Percentiles rank a stretch among this genome's conserved stretches.
These are phyloP conservation scores for Ctenicera cuprea DNA, from an alignment of 2,888 invertebrate species.

Conservation along the genomic window DNA sequence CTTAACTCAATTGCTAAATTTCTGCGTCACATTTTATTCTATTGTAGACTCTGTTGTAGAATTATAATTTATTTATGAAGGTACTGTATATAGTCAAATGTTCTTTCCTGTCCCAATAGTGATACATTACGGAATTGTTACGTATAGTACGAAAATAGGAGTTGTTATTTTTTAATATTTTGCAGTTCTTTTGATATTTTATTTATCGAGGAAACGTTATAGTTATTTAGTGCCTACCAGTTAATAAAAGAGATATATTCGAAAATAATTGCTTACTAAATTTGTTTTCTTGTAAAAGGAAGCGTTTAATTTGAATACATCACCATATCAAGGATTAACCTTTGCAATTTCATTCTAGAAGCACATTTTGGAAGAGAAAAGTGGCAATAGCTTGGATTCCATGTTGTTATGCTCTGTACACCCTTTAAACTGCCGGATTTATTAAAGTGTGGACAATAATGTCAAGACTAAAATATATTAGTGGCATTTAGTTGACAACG, in stretches of 20 bases:
- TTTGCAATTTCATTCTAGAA: constrained; percentile 1
- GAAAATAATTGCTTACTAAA: neutral
- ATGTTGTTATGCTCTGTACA: constrained; percentile 1
- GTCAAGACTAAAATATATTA: constrained; percentile 5
- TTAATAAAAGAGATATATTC: too few species aligned
- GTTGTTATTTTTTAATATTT: too few species aligned
- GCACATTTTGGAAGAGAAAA: constrained; percentile 10
- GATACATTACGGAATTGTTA: too few species aligned
- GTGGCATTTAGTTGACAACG: constrained; percentile 1
- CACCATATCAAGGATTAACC: neutral
- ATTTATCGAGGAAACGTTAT: too few species aligned
- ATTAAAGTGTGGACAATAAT: constrained; percentile 20
- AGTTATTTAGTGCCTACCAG: too few species aligned
- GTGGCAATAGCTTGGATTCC: constrained; percentile 17
- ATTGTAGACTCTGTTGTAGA: neutral
- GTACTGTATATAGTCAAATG: too few species aligned
- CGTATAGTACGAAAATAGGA: too few species aligned
- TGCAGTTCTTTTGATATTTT: too few species aligned
- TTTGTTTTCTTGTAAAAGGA: neutral
- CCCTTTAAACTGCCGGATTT: constrained; percentile 22
- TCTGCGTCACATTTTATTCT: constrained; percentile 13
- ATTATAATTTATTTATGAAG: too few species aligned
- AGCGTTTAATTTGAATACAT: constrained; percentile 1
- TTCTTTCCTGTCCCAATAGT: too few species aligned
- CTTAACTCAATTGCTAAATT: constrained; percentile 30